These are phyloP conservation scores for Drosophila atripex DNA, from an alignment of 2,888 invertebrate genomes.

Conservation along the genomic window DNA sequence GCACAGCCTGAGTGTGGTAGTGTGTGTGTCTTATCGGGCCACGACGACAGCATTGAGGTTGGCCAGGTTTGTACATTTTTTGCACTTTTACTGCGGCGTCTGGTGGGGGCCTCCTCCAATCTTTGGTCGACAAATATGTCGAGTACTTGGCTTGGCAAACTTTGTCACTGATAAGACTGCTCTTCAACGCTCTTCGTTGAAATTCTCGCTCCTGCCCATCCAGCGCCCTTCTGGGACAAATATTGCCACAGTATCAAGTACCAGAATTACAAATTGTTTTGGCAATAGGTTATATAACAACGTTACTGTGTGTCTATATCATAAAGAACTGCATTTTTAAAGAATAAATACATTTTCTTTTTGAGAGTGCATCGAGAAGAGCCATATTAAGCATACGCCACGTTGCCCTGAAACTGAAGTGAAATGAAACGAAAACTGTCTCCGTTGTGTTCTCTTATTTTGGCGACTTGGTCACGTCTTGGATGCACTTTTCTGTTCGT, in stretches of 20 bases:
- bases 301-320: too few relatives aligned
- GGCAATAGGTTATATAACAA: not conserved
- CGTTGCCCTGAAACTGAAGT: conserved; percentile 49
- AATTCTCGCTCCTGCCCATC: not conserved
- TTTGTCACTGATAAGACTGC: conserved; percentile 70
- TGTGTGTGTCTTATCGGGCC: conserved; percentile 32
- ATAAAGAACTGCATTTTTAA: too few relatives aligned
- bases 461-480: conserved; percentile 72
- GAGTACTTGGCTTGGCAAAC: conserved; percentile 66
- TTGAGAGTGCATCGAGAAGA: not conserved
- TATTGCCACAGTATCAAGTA: not conserved
- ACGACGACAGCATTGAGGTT: conserved; percentile 47
- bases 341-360: not conserved
- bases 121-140: conserved; percentile 45
- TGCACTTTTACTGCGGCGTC: conserved; percentile 17
- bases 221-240: conserved; percentile 20
- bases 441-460: conserved; percentile 39
- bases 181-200: conserved; percentile 11
- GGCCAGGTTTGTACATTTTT: conserved; percentile 40
- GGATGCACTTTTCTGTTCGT: conserved; percentile 56
- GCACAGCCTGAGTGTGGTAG: conserved; percentile 20
- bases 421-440: conserved; percentile 45
- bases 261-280: not conserved
- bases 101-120: conserved; percentile 22
- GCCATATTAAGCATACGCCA: conserved; percentile 66